Base-by-base conservation (phyloP, 2,888 invertebrate genomes). In the Parelbella ahira region DNA sequence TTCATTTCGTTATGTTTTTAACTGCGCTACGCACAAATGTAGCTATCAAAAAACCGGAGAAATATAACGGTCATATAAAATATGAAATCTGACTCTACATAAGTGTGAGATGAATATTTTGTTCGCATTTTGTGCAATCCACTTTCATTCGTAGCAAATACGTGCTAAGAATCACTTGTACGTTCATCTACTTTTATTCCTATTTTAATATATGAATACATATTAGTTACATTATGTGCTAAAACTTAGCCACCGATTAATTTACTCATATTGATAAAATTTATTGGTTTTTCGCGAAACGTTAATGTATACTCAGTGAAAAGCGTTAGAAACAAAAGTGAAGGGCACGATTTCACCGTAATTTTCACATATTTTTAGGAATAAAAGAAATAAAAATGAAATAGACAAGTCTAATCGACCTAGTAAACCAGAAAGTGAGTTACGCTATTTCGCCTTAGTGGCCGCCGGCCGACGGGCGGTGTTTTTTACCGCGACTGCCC, bases 381-480 rank as follows among this genome's bases (percentile, higher is more conserved):
- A 58, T 54, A 50, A 39, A 56, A 58, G 53, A 49, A 68, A 59
- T 56, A 66, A 67, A 72, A 70, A 70, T 55, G 56, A 61, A 68
- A 68, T 67, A 70, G 70, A 68, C 54, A 58, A 59, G 50, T 70
- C 73, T 69, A 74, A 69, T 68, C 70, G 81, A 78, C 78, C 83
- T 62, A 84, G 73, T 81, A 71, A 80, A 71, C 71, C 69, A 73
- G 78, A 73, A 74, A 73, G 61, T 60, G 58, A 54, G 53, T 56
- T 58, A 60, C 62, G 58, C 59, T 57, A 51, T 50, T 58, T 54
- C 55, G 53, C 59, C 53, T 55, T 54, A 57, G 54, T n/a, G n/a
- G 56, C 55, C 68, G 69, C 58, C 73, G 69, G 68, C 65, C 60
- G 62, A 53, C 71, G 65, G 63, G 50, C 44, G 56, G 51, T 20